Evolutionary conservation across 2,113 vertebrate genomes (phyloP).

Genomic region (Callithrix jacchus): DNA sequence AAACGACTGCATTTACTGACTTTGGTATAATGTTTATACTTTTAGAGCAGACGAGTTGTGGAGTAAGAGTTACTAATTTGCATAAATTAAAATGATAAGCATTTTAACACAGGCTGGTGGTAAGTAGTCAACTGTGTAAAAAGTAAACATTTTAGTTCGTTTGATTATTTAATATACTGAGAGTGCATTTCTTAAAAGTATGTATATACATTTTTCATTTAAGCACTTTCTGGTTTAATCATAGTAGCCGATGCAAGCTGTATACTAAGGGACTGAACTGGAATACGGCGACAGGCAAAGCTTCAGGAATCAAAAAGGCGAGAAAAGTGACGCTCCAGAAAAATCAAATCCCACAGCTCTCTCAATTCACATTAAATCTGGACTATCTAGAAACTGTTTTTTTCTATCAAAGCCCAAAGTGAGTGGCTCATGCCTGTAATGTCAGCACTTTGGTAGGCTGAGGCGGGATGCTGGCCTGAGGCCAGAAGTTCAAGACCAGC

Average conservation of each 20-base stretch:
- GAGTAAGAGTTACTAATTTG: slow-evolving; percentile 27
- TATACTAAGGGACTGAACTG: neutral
- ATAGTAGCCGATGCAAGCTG: neutral
- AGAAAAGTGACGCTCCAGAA: neutral
- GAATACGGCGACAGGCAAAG: neutral
- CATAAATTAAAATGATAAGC: slow-evolving; percentile 43
- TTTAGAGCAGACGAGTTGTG: slow-evolving; percentile 41
- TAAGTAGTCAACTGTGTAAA: slow-evolving; percentile 38
- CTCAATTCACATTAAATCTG: neutral
- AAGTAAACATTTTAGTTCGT: slow-evolving; percentile 6
- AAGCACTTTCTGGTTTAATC: neutral
- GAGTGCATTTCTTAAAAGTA: neutral
- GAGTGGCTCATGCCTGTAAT: no score
- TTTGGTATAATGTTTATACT: slow-evolving; percentile 18
- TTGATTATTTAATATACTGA: neutral
- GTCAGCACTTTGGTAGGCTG: no score
- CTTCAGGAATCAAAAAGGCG: neutral
- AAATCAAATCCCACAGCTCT: neutral
- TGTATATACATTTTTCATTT: neutral
- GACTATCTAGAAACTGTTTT: neutral
- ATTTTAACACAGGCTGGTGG: slow-evolving; percentile 30
- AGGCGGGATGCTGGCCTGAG: no score
- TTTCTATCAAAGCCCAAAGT: neutral
- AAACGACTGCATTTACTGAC: slow-evolving; percentile 34
- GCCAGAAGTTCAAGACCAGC: no score